Evolutionary conservation across 1,140 invertebrate species (phyloP).

Genomic region (Eupeodes corollae): DNA sequence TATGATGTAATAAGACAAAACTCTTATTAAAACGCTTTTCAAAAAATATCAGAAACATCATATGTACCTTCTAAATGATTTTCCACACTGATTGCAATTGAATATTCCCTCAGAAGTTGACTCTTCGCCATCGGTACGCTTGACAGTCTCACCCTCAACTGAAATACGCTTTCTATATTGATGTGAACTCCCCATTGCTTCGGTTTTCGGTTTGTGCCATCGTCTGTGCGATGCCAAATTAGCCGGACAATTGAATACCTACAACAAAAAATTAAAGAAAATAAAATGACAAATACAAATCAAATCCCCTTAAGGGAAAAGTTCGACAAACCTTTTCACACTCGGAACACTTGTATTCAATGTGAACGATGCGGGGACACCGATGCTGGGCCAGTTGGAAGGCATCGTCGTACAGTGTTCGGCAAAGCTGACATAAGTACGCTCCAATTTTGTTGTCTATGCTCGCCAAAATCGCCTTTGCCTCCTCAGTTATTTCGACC

Average conservation of each 20-base stretch:
- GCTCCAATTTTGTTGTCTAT: constrained; percentile 95
- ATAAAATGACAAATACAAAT: background rate
- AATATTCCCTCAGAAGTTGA: constrained; percentile 40
- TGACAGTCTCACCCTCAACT: constrained; percentile 14
- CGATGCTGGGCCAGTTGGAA: constrained; percentile 93
- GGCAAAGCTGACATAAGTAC: constrained; percentile 89
- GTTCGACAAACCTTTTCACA: constrained; percentile 68
- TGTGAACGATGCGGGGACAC: constrained; percentile 93
- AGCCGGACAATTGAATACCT: constrained; percentile 93
- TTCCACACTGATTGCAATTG: constrained; percentile 66
- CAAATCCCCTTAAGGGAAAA: background rate
- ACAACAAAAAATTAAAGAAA: constrained; percentile 1
- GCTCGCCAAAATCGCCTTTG: constrained; percentile 82
- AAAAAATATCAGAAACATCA: too few species aligned
- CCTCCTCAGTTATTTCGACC: constrained; percentile 93
- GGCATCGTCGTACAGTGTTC: constrained; percentile 85
- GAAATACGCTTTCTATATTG: constrained; percentile 3
- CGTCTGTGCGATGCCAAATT: constrained; percentile 93
- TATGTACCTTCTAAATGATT: constrained; percentile 54
- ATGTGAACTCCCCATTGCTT: constrained; percentile 6
- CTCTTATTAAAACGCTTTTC: too few species aligned
- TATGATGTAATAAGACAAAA: too few species aligned
- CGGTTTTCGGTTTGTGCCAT: constrained; percentile 80
- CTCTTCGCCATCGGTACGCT: constrained; percentile 22
- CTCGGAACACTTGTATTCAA: constrained; percentile 96